Percentiles rank a stretch among this genome's conserved stretches.
Evolutionary conservation across 92 coral and sea anemone genomes (phyloP).

Genomic region (Heteractis magnifica): DNA sequence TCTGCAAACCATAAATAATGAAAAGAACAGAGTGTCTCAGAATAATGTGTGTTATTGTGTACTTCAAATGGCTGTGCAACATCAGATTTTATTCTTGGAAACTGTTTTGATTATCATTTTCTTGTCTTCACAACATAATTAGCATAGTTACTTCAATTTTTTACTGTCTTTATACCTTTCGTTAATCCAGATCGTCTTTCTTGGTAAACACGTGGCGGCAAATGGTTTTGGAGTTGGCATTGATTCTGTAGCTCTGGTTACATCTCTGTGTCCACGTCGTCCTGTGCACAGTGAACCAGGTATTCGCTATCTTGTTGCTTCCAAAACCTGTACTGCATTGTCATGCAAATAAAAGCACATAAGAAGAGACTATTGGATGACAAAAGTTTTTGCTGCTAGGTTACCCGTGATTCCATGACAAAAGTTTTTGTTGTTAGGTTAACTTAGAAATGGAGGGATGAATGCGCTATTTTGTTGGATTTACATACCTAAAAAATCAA

Average conservation of each 20-base stretch:
- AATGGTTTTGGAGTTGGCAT: constrained; percentile 20
- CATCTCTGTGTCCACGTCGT: constrained; percentile 46
- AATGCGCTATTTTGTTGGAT: no score
- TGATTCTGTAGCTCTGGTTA: constrained; percentile 41
- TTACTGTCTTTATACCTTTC: neutral
- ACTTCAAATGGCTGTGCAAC: no score
- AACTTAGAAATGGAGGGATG: no score
- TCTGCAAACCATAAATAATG: neutral
- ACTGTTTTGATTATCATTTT: no score
- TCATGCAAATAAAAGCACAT: no score
- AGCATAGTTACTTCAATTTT: neutral
- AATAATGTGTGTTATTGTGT: no score
- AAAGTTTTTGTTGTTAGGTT: neutral
- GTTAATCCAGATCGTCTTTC: constrained; percentile 28
- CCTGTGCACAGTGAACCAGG: constrained; percentile 77
- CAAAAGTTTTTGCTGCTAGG: neutral
- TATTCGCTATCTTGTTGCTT: neutral
- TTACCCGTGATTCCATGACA: neutral
- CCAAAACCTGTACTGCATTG: no score
- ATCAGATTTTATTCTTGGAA: no score
- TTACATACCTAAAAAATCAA: no score
- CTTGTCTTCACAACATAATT: neutral
- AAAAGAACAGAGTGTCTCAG: no score
- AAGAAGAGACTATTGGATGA: neutral
- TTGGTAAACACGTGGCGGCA: constrained; percentile 34